A percentile compares a stretch with the other conserved stretches of the same genome.
Conservation (phyloP, 2,888 invertebrate species). For the Tromatobia lineatoria region DNA sequence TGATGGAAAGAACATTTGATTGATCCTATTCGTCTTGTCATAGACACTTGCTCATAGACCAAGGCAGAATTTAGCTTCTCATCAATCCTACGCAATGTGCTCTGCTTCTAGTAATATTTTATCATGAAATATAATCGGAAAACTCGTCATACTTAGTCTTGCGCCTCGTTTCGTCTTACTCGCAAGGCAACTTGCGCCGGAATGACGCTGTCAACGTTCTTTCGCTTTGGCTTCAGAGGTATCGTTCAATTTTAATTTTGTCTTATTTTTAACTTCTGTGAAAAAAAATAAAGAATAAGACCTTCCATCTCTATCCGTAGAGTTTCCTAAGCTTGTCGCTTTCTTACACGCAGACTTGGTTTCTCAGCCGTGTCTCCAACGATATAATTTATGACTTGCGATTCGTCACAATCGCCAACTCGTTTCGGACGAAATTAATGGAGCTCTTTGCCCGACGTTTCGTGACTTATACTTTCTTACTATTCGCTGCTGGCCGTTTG, state of each 20-base stretch:
- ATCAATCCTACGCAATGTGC: conserved; percentile 52
- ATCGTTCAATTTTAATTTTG: conserved; percentile 6
- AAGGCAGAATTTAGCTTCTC: conserved; percentile 40
- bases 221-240: neutral
- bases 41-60: neutral
- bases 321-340: conserved; percentile 25
- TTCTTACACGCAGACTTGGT: conserved; percentile 8
- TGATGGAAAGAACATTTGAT: neutral
- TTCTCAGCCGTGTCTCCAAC: conserved; percentile 29
- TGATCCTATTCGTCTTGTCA: conserved; percentile 5
- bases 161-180: conserved; percentile 56
- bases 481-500: neutral
- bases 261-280: conserved; percentile 18
- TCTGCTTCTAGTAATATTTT: conserved; percentile 40
- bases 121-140: conserved; percentile 47
- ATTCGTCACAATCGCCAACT: conserved; percentile 64
- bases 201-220: conserved; percentile 37
- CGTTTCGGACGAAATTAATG: conserved; percentile 60
- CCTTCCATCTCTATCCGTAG: conserved; percentile 35
- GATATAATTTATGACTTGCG: conserved; percentile 59
- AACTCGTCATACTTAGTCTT: conserved; percentile 20
- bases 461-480: conserved; percentile 28
- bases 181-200: conserved; percentile 54
- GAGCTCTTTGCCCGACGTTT: conserved; percentile 45
- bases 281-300: conserved; percentile 60